Conservation (phyloP, 2,113 vertebrate species). For the Aegithalos caudatus region DNA sequence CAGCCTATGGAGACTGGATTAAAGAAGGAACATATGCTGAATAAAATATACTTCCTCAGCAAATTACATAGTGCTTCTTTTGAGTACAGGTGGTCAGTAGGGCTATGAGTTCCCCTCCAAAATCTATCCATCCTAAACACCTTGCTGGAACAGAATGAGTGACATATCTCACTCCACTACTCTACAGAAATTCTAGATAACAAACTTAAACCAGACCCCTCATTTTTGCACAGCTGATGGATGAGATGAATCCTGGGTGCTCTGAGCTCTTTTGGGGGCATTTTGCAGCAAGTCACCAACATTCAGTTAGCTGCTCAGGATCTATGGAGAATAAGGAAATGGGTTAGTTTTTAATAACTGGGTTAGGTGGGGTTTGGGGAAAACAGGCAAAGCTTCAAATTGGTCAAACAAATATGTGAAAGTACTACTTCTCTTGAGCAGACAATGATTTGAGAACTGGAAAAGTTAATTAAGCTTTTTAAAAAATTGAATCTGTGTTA, state of each 20-base stretch:
- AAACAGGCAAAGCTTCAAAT: background rate
- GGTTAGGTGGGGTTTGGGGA: background rate
- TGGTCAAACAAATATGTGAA: background rate
- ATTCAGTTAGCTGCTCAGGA: background rate
- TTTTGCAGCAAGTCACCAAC: background rate
- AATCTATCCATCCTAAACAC: background rate
- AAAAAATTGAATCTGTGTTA: background rate
- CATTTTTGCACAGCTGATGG: background rate
- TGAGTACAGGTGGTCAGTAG: background rate
- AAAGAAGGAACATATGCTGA: background rate
- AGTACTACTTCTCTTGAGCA: background rate
- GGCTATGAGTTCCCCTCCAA: background rate
- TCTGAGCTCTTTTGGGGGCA: background rate
- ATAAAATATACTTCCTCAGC: background rate
- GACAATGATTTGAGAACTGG: background rate
- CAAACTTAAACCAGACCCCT: background rate
- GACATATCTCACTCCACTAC: background rate
- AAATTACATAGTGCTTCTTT: background rate
- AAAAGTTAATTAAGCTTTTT: background rate
- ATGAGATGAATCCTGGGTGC: background rate
- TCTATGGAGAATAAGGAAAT: background rate
- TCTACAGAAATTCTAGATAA: background rate
- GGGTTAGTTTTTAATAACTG: background rate
- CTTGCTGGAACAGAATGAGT: background rate
- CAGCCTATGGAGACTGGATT: background rate